These are phyloP conservation scores for Poecilia velifera DNA, from an alignment of 2,797 vertebrate genomes.

Conservation along the genomic window DNA sequence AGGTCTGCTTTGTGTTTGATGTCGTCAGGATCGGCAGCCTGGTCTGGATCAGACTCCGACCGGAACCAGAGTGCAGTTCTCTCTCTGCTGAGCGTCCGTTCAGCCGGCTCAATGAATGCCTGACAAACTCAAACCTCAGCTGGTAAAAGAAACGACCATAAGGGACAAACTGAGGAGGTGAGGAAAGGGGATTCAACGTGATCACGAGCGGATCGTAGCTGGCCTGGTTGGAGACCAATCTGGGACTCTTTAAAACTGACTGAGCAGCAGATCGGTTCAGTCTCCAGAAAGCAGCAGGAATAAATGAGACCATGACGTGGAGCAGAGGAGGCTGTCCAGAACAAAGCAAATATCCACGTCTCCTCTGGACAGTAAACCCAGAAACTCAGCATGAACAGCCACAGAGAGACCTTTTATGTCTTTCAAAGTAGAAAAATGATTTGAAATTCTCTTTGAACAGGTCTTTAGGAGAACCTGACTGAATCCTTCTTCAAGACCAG, in stretches of 20 bases:
- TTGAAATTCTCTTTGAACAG: no score
- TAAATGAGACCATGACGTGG: conserved; percentile 58
- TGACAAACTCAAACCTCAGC: conserved; percentile 75
- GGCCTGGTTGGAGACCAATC: conserved; percentile 59
- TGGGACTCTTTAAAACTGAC: conserved; percentile 30
- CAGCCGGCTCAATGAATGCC: conserved; percentile 74
- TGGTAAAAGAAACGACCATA: conserved; percentile 69
- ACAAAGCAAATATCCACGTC: background rate
- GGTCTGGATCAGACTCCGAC: no score
- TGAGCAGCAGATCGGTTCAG: background rate
- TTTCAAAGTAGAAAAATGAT: background rate
- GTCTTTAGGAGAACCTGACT: no score
- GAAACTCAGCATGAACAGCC: background rate
- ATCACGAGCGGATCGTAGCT: conserved; percentile 72
- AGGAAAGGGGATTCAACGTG: conserved; percentile 73
- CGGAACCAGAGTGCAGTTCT: conserved; percentile 29
- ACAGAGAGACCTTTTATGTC: background rate
- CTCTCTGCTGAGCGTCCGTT: conserved; percentile 76
- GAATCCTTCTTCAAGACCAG: background rate
- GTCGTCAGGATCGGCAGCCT: no score
- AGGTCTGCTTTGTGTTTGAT: no score
- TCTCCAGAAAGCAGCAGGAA: conserved; percentile 24
- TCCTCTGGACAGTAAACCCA: background rate
- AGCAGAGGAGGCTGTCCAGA: background rate
- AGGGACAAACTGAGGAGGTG: conserved; percentile 61